phyloP scores from a whole-genome alignment of 2,113 vertebrate genomes.

The Etia nguti region DNA sequence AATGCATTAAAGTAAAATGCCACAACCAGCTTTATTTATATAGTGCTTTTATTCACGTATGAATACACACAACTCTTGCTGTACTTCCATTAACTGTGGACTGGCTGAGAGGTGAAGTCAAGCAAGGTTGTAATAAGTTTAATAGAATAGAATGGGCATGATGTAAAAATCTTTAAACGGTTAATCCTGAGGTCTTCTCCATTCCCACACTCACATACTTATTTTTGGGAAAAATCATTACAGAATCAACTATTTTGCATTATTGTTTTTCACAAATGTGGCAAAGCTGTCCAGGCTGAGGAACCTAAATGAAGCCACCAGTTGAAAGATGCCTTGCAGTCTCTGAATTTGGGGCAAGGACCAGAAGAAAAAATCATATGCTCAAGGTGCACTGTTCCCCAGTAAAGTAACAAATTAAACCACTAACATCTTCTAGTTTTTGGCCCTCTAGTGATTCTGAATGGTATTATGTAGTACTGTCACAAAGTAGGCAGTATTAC shows the following conservation, averaged over 20 bases:
- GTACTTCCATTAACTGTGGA: background rate
- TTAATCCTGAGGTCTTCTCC: background rate
- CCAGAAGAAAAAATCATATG: background rate
- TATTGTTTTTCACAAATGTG: background rate
- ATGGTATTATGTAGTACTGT: background rate
- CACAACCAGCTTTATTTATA: background rate
- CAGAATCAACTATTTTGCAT: background rate
- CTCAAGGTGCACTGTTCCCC: background rate
- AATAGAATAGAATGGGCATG: background rate
- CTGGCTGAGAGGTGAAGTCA: background rate
- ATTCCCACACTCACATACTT: background rate
- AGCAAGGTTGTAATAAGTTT: background rate
- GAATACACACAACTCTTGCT: background rate
- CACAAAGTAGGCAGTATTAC: background rate
- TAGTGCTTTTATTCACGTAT: background rate
- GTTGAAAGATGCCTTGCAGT: background rate
- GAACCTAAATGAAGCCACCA: background rate
- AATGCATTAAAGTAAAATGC: background rate
- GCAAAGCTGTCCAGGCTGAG: background rate
- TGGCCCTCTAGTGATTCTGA: background rate
- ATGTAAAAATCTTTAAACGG: background rate
- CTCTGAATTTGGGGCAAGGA: accelerated
- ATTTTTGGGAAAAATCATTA: background rate
- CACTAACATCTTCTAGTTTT: background rate
- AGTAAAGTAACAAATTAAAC: background rate